Evolutionary conservation across 2,888 invertebrate species (phyloP).

Genomic region (Lepidochitona cinerea): DNA sequence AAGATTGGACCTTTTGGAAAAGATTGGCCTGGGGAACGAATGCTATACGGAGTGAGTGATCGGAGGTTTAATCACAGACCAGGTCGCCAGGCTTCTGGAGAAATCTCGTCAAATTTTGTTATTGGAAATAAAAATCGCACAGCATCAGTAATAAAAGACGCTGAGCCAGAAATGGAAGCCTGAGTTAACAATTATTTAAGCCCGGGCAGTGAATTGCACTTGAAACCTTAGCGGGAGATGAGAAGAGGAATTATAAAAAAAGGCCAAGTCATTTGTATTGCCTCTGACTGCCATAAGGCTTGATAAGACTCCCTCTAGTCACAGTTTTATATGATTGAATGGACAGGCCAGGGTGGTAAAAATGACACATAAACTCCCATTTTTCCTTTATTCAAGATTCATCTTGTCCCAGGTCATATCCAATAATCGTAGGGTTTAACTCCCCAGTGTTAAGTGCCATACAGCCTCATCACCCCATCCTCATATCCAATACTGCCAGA

Average conservation of each 20-base stretch:
- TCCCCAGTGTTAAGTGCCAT: neutral
- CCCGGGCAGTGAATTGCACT: neutral
- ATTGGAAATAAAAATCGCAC: neutral
- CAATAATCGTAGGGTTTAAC: neutral
- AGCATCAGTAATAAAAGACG: neutral
- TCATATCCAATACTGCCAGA: neutral
- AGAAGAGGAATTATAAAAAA: neutral
- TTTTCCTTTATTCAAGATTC: neutral
- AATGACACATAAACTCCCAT: neutral
- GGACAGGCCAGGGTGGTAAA: neutral
- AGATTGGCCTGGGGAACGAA: no score
- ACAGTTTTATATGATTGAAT: neutral
- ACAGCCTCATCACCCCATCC: neutral
- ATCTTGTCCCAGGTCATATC: neutral
- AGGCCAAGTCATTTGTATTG: no score
- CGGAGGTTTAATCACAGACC: no score
- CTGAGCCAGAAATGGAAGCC: neutral
- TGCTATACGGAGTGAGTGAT: no score
- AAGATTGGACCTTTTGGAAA: no score
- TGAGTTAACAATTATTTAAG: neutral
- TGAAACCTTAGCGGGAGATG: neutral
- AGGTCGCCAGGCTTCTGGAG: no score
- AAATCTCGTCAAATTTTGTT: neutral
- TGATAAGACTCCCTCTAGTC: neutral
- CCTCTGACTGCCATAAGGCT: no score